phyloP scores from a whole-genome alignment of 1,140 invertebrate species.

The Druon quercuslanigerum region DNA sequence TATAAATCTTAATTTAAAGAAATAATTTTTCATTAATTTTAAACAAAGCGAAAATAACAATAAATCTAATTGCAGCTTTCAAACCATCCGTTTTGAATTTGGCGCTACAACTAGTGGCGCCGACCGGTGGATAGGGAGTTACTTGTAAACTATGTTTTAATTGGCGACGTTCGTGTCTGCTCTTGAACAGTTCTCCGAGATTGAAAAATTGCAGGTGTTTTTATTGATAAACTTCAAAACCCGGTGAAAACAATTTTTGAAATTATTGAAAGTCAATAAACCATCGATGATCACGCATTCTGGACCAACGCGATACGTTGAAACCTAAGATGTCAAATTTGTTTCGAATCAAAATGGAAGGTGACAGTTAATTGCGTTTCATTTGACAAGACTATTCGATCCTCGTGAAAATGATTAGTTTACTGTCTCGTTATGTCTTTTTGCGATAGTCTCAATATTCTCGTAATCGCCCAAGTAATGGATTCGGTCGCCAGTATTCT shows the following conservation, averaged over 20 bases:
- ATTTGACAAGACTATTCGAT: background rate
- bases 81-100: background rate
- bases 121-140: background rate
- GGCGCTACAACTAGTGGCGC: background rate
- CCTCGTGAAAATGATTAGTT: background rate
- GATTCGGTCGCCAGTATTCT: background rate
- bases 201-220: background rate
- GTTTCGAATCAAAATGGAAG: constrained; percentile 20
- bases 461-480: background rate
- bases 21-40: background rate
- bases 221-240: background rate
- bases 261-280: background rate
- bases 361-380: constrained; percentile 23
- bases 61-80: background rate
- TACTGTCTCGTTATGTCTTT: constrained; percentile 4
- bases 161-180: background rate
- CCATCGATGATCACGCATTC: background rate
- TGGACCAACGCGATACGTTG: background rate
- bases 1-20: no score
- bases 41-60: background rate
- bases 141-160: background rate
- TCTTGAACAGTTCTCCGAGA: background rate
- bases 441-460: background rate
- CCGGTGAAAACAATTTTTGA: background rate
- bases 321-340: background rate